Percentiles rank a stretch among this genome's conserved stretches.
These are phyloP conservation scores for Geophilus truncorum DNA, from an alignment of 2,888 invertebrate genomes.

Conservation along the genomic window DNA sequence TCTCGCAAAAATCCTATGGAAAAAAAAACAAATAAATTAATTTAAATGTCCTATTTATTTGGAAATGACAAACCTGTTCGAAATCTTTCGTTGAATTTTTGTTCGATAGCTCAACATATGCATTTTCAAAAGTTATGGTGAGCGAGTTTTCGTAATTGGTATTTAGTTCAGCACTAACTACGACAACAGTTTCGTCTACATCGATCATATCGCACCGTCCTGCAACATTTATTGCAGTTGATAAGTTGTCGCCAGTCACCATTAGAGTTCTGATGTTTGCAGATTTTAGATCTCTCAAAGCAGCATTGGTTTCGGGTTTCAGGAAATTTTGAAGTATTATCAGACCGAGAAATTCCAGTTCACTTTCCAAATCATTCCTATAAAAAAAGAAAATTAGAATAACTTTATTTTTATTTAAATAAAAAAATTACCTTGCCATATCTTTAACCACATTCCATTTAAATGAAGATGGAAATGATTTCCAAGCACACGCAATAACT, in stretches of 20 bases:
- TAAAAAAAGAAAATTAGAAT: not conserved
- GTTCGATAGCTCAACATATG: not conserved
- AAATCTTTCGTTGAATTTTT: not conserved
- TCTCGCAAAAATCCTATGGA: not conserved
- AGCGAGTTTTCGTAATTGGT: not conserved
- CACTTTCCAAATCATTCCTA: slow-evolving; percentile 57
- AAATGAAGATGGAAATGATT: slow-evolving; percentile 43
- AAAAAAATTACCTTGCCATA: slow-evolving; percentile 16
- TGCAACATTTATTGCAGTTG: slow-evolving; percentile 90
- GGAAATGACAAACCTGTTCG: not conserved
- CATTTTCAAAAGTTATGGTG: not conserved
- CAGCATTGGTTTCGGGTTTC: slow-evolving; percentile 69
- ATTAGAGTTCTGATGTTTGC: slow-evolving; percentile 77
- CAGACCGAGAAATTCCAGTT: slow-evolving; percentile 66
- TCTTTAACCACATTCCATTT: slow-evolving; percentile 38
- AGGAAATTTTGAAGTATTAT: slow-evolving; percentile 84
- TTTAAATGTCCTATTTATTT: not conserved
- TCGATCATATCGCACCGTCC: slow-evolving; percentile 81
- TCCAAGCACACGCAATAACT: slow-evolving; percentile 54
- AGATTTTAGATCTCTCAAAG: slow-evolving; percentile 64
- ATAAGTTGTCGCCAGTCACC: slow-evolving; percentile 73
- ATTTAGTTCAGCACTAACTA: slow-evolving; percentile 46
- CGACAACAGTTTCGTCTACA: slow-evolving; percentile 55
- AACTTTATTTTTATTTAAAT: too few species aligned
- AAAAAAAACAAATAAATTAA: not conserved